Percentiles rank a stretch among this genome's conserved stretches.
phyloP scores from a whole-genome alignment of 1,140 invertebrate species.

The Drosophila fuyamai region DNA sequence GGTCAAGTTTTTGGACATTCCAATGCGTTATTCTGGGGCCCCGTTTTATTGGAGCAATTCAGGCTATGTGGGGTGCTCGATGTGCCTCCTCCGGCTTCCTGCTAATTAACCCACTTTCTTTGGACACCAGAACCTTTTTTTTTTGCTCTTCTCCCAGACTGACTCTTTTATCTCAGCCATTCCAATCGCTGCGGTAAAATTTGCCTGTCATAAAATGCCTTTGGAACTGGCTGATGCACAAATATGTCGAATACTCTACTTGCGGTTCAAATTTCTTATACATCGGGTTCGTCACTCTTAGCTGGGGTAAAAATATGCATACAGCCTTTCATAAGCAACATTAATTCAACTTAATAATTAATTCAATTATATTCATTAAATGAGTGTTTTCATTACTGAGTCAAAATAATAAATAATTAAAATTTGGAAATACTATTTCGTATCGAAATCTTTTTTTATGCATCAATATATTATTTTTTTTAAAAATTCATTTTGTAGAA shows the following conservation, averaged over 20 bases:
- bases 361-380: no score
- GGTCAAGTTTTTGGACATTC: constrained; percentile 67
- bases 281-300: background rate
- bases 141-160: constrained; percentile 8
- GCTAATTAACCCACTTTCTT: constrained; percentile 78
- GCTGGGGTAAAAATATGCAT: no score
- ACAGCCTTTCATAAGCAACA: no score
- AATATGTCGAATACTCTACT: constrained; percentile 3
- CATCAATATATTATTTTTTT: no score
- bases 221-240: constrained; percentile 35
- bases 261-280: no score
- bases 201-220: constrained; percentile 59
- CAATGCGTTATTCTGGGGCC: constrained; percentile 57
- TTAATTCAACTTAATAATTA: no score
- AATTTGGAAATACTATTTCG: no score
- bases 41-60: constrained; percentile 61
- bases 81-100: constrained; percentile 16
- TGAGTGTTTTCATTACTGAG: no score
- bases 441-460: no score
- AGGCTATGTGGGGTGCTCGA: constrained; percentile 13
- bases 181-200: constrained; percentile 55
- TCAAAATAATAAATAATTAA: no score
- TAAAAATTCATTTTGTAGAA: no score
- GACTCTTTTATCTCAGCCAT: constrained; percentile 47
- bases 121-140: constrained; percentile 54